phyloP scores from a whole-genome alignment of 2,113 vertebrate genomes.

The Notiomystis cincta region DNA sequence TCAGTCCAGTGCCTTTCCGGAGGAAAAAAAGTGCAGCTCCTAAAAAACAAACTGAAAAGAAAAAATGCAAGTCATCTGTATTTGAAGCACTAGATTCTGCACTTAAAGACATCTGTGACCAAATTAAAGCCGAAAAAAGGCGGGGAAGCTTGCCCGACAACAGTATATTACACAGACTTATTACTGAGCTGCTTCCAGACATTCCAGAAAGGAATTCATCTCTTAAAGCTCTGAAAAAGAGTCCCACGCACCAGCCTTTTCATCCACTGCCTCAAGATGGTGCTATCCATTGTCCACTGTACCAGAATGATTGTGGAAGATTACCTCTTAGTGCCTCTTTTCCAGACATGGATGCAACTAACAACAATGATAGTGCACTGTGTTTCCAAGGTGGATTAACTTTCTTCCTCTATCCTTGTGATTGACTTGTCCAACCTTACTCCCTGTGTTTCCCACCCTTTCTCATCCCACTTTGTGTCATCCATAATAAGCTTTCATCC shows the following conservation, averaged over 20 bases:
- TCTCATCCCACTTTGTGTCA: not conserved
- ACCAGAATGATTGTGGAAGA: slow-evolving; percentile 78
- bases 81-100: slow-evolving; percentile 93
- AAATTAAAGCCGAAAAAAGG: slow-evolving; percentile 89
- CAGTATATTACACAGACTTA: slow-evolving; percentile 89
- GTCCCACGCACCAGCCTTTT: slow-evolving; percentile 76
- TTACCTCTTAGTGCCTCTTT: slow-evolving; percentile 88
- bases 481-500: not conserved
- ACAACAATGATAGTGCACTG: slow-evolving; percentile 81
- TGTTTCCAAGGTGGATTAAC: slow-evolving; percentile 88
- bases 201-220: slow-evolving; percentile 96
- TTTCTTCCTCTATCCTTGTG: slow-evolving; percentile 59
- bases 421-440: slow-evolving; percentile 16
- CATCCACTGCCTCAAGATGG: slow-evolving; percentile 77
- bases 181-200: slow-evolving; percentile 93
- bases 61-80: slow-evolving; percentile 85
- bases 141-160: slow-evolving; percentile 87
- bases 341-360: slow-evolving; percentile 81
- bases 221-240: slow-evolving; percentile 76
- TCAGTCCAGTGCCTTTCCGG: slow-evolving; percentile 98
- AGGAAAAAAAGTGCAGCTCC: slow-evolving; percentile 88
- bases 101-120: slow-evolving; percentile 94
- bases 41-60: slow-evolving; percentile 78
- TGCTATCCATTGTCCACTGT: slow-evolving; percentile 73
- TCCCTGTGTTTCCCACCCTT: slow-evolving; percentile 47